Evolutionary conservation across 2,888 invertebrate genomes (phyloP), one percentile per base, ranked within the genome.

Genomic region (Baronia brevicornis): DNA sequence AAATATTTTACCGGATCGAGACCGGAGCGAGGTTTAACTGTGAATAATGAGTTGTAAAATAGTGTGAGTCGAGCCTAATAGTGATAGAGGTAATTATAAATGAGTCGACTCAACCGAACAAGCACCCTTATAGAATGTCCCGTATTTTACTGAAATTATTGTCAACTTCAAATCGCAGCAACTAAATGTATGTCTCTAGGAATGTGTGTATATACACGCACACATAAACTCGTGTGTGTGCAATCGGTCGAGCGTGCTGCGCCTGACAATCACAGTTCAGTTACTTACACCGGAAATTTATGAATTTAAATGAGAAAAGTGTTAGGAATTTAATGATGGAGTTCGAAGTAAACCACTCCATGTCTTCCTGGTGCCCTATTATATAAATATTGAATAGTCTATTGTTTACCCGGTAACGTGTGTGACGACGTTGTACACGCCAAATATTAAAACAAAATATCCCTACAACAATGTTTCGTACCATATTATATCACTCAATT

Each of bases 271-370:
- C 54, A 45, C 51, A 61, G 58, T 57, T 60, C 58, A 63, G n/a
- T n/a, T n/a, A n/a, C 67, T 66, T 64, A 65, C 75, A 80, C 82
- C 82, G 82, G 84, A 84, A 79, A 84, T 80, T 79, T 82, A 84
- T 80, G 78, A 80, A 84, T 84, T 79, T 77, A 73, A 80, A 84
- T 82, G 73, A 71, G 80, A 80, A 54, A 80, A 80, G 79, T 80
- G 84, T 74, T 71, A 77, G 71, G 80, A 80, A 80, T 84, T 77
- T 80, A 78, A 82, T 84, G 71, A 68, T 63, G 60, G 56, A 55
- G 54, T 72, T 73, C 69, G 63, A 54, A 58, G 69, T 71, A 71
- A 62, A 56, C 52, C 53, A 48, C 44, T 43, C 51, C 46, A 47
- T 49, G 57, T 57, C 64, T 68, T 70, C 67, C 69, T 70, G 60